Conservation (phyloP, 2,113 vertebrate species). For the Leiothrix lutea region DNA sequence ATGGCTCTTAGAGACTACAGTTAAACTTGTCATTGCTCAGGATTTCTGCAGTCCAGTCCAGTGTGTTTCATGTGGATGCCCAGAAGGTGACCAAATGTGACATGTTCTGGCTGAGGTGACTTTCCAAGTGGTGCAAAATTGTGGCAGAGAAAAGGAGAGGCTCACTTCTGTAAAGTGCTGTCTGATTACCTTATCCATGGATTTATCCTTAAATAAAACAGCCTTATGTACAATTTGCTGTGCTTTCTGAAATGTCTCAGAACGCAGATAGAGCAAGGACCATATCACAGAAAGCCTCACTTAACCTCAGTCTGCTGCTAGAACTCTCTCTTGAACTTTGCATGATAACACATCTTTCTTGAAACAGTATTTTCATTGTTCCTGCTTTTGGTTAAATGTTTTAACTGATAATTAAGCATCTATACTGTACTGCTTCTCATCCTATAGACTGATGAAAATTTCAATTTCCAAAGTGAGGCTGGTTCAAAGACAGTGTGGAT, state of each 20-base stretch:
- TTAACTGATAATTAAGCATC: neutral
- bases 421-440: neutral
- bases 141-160: neutral
- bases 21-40: neutral
- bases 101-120: neutral
- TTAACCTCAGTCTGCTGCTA: neutral
- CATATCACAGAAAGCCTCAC: neutral
- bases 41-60: neutral
- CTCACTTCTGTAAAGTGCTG: neutral
- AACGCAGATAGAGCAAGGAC: neutral
- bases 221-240: neutral
- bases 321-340: neutral
- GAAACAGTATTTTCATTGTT: neutral
- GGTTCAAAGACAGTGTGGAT: neutral
- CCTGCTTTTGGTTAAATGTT: neutral
- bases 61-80: neutral
- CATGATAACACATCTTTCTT: neutral
- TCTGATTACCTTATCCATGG: neutral
- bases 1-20: neutral
- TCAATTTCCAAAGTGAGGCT: neutral
- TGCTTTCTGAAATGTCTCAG: neutral
- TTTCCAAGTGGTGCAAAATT: neutral
- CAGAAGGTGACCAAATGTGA: neutral
- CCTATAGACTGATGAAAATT: neutral
- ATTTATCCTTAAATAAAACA: neutral